A percentile compares a stretch with the other conserved stretches of the same genome.
phyloP scores from a whole-genome alignment of 2,113 vertebrate species.

The Suncus etruscus region DNA sequence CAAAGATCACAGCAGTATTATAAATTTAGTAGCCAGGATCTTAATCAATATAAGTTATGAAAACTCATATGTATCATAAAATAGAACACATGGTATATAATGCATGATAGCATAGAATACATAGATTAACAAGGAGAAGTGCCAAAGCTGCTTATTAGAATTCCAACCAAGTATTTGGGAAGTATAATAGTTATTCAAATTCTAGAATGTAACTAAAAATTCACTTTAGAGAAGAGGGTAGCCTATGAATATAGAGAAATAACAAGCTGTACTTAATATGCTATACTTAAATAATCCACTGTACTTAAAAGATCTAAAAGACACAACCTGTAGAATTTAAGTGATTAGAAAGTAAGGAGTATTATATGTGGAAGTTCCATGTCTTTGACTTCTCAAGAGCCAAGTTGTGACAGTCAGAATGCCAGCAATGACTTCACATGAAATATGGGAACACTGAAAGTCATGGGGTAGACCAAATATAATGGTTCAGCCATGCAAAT shows the following conservation, averaged over 20 bases:
- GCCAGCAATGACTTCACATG: neutral
- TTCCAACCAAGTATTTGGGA: neutral
- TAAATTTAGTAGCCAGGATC: neutral
- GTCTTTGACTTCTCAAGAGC: neutral
- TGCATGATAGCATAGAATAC: neutral
- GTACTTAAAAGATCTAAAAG: too few relatives aligned
- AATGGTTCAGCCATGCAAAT: neutral
- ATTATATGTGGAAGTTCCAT: accelerated
- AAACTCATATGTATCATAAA: neutral
- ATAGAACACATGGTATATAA: neutral
- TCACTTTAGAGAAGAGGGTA: neutral
- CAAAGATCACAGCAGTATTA: neutral
- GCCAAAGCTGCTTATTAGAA: neutral
- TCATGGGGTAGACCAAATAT: neutral
- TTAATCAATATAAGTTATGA: neutral
- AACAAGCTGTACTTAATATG: too few relatives aligned
- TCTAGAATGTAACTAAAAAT: constrained; percentile 2
- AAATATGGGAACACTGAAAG: neutral
- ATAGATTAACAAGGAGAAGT: neutral
- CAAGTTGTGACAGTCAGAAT: neutral
- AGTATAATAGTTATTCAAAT: neutral
- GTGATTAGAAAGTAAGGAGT: neutral
- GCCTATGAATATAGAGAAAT: too few relatives aligned
- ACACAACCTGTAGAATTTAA: neutral
- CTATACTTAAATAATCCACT: too few relatives aligned